A percentile compares a stretch with the other conserved stretches of the same genome.
These are phyloP conservation scores for Anoplopoma fimbria DNA, from an alignment of 2,113 vertebrate genomes.

Conservation along the genomic window DNA sequence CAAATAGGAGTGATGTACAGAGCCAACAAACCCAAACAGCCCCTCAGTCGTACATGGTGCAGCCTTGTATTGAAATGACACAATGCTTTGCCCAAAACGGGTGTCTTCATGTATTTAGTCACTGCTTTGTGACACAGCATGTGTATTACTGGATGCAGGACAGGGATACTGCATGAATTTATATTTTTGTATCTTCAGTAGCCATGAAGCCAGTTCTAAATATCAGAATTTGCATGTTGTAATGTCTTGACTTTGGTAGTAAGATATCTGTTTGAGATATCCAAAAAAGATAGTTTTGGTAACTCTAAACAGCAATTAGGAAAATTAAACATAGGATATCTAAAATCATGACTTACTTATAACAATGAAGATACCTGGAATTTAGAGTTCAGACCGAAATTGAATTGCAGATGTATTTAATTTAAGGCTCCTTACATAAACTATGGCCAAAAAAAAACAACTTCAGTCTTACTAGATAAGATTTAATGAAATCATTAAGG, in stretches of 20 bases:
- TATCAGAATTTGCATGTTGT: not conserved
- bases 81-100: not conserved
- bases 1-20: not conserved
- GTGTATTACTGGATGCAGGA: not conserved
- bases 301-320: not conserved
- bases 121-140: not conserved
- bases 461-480: not conserved
- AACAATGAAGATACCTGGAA: no score
- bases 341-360: not conserved
- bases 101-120: not conserved
- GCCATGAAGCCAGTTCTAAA: not conserved
- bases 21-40: not conserved
- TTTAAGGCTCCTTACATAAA: not conserved
- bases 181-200: not conserved
- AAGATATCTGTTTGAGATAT: not conserved
- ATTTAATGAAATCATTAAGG: not conserved
- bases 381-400: not conserved
- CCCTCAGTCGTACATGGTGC: not conserved
- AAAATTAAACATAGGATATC: not conserved
- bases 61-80: not conserved
- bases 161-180: not conserved
- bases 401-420: not conserved
- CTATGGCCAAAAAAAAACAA: not conserved
- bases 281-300: not conserved
- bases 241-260: not conserved